Evolutionary conservation across 2,113 vertebrate genomes (phyloP).

Genomic region (Oenanthe melanoleuca): DNA sequence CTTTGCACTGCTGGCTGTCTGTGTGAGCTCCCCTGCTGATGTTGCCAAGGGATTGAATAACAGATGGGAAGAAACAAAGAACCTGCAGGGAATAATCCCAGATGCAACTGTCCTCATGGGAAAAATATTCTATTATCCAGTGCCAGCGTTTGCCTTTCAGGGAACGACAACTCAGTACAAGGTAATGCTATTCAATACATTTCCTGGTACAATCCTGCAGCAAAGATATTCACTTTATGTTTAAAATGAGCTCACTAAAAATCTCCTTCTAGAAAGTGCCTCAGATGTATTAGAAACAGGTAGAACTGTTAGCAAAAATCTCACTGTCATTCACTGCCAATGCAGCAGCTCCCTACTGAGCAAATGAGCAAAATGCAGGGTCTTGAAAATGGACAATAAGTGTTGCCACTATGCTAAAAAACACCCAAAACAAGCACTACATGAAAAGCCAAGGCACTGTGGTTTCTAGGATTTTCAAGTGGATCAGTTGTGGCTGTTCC

Average conservation of each 20-base stretch:
- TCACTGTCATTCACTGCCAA: background rate
- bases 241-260: background rate
- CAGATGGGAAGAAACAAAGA: background rate
- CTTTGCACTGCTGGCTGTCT: background rate
- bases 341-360: background rate
- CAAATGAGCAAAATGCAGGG: background rate
- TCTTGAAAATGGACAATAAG: background rate
- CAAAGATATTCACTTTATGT: background rate
- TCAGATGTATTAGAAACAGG: background rate
- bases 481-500: background rate
- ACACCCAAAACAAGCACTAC: background rate
- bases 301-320: background rate
- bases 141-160: constrained; percentile 25
- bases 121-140: constrained; percentile 41
- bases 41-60: background rate
- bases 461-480: background rate
- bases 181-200: constrained; percentile 15
- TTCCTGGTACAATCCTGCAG: background rate
- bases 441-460: background rate
- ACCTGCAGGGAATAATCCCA: constrained; percentile 27
- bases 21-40: background rate
- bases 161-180: background rate
- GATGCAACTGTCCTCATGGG: background rate
- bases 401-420: background rate
- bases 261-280: background rate